These are phyloP conservation scores for Mus caroli DNA, from an alignment of 2,797 vertebrate genomes.

Conservation along the genomic window DNA sequence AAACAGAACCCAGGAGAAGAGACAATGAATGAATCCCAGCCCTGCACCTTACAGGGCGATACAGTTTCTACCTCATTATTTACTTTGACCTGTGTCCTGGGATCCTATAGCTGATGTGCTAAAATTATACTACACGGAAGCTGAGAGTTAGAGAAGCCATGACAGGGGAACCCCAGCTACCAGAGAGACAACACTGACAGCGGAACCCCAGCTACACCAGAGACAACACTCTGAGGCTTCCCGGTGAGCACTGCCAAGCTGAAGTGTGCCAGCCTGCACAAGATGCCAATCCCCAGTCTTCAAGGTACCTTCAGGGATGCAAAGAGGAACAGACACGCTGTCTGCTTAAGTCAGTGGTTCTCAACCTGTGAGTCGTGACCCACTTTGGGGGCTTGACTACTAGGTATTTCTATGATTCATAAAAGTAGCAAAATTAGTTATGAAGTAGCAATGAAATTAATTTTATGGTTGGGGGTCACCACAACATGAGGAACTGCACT, in stretches of 20 bases:
- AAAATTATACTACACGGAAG: not conserved
- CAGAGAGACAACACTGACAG: not conserved
- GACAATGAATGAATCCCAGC: not conserved
- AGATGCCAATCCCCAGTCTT: not conserved
- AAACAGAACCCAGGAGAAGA: not conserved
- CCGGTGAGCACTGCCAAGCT: not conserved
- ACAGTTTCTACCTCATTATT: not conserved
- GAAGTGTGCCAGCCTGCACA: not conserved
- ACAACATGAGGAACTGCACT: not conserved
- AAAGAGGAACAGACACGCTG: not conserved
- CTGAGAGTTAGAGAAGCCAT: not conserved
- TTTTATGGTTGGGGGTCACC: not conserved
- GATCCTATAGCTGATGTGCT: not conserved
- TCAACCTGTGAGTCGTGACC: not conserved
- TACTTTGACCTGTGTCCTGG: not conserved
- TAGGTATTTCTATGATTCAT: not conserved
- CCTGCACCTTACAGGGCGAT: not conserved
- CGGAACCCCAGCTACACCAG: not conserved
- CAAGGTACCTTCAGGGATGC: not conserved
- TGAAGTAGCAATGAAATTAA: not conserved
- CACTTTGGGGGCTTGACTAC: not conserved
- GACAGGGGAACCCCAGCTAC: not conserved
- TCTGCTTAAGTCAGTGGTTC: not conserved
- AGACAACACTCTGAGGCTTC: not conserved
- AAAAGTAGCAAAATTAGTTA: not conserved